A percentile compares a stretch with the other conserved stretches of the same genome.
Evolutionary conservation across 1,140 invertebrate genomes (phyloP).

Genomic region (Drosophila sechellia): DNA sequence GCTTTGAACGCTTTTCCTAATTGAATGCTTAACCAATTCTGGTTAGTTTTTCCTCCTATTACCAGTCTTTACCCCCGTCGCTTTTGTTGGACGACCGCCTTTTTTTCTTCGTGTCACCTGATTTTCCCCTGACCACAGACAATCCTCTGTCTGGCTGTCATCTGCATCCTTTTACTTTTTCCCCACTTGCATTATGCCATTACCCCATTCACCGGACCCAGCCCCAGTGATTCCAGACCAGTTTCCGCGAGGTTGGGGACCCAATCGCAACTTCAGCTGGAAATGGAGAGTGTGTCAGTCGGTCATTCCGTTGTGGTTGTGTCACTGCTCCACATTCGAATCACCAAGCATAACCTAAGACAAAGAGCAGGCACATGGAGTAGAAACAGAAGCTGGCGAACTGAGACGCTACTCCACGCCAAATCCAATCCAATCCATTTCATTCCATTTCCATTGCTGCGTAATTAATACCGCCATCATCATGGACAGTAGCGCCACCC

Average conservation of each 20-base stretch:
- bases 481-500: conserved; percentile 15
- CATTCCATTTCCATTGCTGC: conserved; percentile 58
- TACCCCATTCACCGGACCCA: conserved; percentile 34
- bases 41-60: background rate
- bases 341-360: conserved; percentile 73
- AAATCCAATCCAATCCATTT: conserved; percentile 21
- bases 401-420: conserved; percentile 11
- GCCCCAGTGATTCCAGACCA: conserved; percentile 18
- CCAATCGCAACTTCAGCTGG: conserved; percentile 8
- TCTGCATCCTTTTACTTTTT: conserved; percentile 56
- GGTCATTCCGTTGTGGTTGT: conserved; percentile 73
- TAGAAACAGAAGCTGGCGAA: conserved; percentile 10
- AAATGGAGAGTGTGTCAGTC: conserved; percentile 66
- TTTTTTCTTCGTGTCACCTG: background rate
- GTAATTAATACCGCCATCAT: conserved; percentile 67
- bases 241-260: conserved; percentile 26
- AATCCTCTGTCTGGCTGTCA: conserved; percentile 17
- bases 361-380: conserved; percentile 31
- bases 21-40: conserved; percentile 6
- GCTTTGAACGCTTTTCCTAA: conserved; percentile 7
- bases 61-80: background rate
- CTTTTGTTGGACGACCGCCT: background rate
- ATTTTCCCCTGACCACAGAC: conserved; percentile 20
- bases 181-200: conserved; percentile 28
- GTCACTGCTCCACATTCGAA: conserved; percentile 62